phyloP scores from a whole-genome alignment of 2,888 invertebrate genomes.

The Platycheirus rosarum region DNA sequence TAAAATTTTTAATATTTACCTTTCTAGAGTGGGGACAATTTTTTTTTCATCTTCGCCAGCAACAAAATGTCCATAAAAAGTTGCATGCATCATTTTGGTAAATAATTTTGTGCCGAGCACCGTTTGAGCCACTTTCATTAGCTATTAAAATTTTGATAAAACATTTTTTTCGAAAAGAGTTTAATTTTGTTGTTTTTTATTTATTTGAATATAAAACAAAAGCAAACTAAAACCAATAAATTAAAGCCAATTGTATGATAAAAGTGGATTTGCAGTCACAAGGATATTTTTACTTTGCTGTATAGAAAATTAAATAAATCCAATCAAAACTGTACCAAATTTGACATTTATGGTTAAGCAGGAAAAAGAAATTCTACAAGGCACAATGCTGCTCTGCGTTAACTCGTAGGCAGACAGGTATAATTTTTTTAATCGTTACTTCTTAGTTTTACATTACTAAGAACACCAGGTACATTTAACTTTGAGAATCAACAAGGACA shows the following conservation, averaged over 20 bases:
- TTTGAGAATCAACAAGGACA: too few species aligned
- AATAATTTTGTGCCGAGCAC: constrained; percentile 93
- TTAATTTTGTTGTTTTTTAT: too few species aligned
- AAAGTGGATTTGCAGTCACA: constrained; percentile 11
- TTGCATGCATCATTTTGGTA: constrained; percentile 92
- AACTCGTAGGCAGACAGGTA: too few species aligned
- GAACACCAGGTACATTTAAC: too few species aligned
- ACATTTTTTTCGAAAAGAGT: constrained; percentile 39
- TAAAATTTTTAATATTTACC: constrained; percentile 82
- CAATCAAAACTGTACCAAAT: too few species aligned
- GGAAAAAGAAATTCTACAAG: too few species aligned
- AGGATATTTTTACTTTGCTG: constrained; percentile 34
- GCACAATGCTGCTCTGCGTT: too few species aligned
- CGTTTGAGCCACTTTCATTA: constrained; percentile 91
- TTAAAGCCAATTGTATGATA: not conserved
- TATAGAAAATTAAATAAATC: too few species aligned
- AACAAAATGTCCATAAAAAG: constrained; percentile 99
- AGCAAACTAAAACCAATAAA: not conserved
- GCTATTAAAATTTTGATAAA: constrained; percentile 83
- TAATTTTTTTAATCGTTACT: too few species aligned
- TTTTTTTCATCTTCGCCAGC: constrained; percentile 96
- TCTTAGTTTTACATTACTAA: too few species aligned
- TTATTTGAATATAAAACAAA: constrained; percentile 11
- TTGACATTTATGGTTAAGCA: too few species aligned
- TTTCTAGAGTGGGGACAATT: constrained; percentile 92